phyloP scores from a whole-genome alignment of 2,113 vertebrate genomes.

The Notiomystis cincta region DNA sequence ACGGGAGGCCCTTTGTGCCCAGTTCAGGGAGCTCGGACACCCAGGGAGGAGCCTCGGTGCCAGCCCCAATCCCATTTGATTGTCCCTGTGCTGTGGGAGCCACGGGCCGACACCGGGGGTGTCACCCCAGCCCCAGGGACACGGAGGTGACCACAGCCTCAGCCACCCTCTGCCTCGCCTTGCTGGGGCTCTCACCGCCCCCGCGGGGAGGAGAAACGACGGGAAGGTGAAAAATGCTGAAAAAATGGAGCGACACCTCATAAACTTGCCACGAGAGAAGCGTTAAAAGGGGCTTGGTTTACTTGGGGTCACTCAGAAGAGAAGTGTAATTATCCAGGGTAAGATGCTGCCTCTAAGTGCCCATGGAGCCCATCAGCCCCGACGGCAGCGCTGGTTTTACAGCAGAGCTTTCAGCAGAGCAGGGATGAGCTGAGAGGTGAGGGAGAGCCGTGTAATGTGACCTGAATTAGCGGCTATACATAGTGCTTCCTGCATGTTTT shows the following conservation, averaged over 20 bases:
- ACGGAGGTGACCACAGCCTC: background rate
- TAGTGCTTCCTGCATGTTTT: slow-evolving; percentile 13
- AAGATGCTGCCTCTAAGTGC: background rate
- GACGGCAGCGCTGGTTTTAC: background rate
- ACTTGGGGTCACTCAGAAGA: background rate
- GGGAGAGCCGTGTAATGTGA: background rate
- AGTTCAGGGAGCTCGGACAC: background rate
- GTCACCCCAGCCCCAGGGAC: background rate
- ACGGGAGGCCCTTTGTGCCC: fast-evolving
- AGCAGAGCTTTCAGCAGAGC: background rate
- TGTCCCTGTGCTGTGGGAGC: background rate
- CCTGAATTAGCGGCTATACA: background rate
- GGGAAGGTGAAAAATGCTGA: background rate
- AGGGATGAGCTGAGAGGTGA: background rate
- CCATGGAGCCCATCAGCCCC: background rate
- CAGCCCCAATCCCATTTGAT: fast-evolving
- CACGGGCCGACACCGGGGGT: fast-evolving
- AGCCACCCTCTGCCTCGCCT: background rate
- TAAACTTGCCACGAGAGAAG: background rate
- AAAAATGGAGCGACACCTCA: background rate
- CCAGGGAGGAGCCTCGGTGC: background rate
- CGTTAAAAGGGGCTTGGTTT: slow-evolving; percentile 1
- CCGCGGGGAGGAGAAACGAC: background rate
- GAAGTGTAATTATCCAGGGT: background rate
- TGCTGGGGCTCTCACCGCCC: background rate